Percentiles rank a stretch among this genome's conserved stretches.
phyloP scores from a whole-genome alignment of 2,113 vertebrate genomes.

The Pteropus alecto region DNA sequence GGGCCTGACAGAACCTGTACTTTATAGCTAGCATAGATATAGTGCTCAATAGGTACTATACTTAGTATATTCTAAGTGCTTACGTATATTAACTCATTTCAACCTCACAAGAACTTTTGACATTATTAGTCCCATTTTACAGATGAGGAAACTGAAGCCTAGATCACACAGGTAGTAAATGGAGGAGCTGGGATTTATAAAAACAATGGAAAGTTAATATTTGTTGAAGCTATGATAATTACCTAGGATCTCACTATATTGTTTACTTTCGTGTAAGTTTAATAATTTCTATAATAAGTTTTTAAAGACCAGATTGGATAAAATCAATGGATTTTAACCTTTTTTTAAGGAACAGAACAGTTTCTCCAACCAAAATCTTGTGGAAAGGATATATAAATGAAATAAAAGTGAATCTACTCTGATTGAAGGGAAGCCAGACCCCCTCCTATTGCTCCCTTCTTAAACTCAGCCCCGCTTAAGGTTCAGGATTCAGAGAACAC shows the following conservation, averaged over 20 bases:
- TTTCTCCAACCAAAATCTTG: constrained; percentile 41
- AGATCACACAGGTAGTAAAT: background rate
- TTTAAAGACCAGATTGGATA: constrained; percentile 16
- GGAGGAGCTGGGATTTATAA: background rate
- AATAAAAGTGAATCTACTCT: constrained; percentile 2
- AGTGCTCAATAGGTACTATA: background rate
- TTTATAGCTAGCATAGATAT: background rate
- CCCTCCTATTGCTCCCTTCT: background rate
- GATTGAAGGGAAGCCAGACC: background rate
- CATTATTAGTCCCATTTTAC: background rate
- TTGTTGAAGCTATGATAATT: background rate
- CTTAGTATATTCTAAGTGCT: background rate
- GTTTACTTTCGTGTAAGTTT: constrained; percentile 21
- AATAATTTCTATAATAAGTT: constrained; percentile 39
- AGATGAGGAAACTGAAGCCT: background rate
- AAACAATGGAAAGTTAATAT: background rate
- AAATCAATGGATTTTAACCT: background rate
- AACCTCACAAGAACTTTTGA: background rate
- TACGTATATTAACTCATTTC: background rate
- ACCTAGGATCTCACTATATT: background rate
- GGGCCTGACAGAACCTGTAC: background rate
- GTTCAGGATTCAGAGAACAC: background rate
- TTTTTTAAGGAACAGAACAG: background rate
- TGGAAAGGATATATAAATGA: constrained; percentile 21
- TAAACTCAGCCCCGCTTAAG: background rate